A percentile compares a stretch with the other conserved stretches of the same genome.
Evolutionary conservation across 2,113 vertebrate species (phyloP).

Genomic region (Beaufortia kweichowensis): DNA sequence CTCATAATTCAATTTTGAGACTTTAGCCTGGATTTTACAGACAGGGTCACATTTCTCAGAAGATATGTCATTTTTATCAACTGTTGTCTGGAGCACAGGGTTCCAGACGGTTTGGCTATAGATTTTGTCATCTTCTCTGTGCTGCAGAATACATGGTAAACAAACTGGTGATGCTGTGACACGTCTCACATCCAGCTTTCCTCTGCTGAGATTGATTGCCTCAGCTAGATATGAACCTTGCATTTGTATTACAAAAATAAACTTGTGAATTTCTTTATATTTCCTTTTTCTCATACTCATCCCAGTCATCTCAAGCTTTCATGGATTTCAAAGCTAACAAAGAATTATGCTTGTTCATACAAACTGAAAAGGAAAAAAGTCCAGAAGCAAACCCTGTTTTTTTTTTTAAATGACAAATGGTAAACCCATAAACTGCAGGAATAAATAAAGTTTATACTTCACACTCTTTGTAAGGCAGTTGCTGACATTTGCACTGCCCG

Average conservation of each 20-base stretch:
- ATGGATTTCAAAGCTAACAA: conserved; percentile 69
- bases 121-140: conserved; percentile 64
- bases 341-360: conserved; percentile 64
- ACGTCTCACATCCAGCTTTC: conserved; percentile 71
- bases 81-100: conserved; percentile 58
- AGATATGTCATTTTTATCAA: conserved; percentile 51
- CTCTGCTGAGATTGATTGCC: conserved; percentile 73
- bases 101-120: conserved; percentile 63
- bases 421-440: conserved; percentile 69
- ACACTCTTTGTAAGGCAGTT: conserved; percentile 99
- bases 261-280: conserved; percentile 74
- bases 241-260: conserved; percentile 81
- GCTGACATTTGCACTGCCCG: conserved; percentile 99
- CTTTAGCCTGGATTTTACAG: too few species aligned
- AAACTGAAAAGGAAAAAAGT: conserved; percentile 53
- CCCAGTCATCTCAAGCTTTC: conserved; percentile 47
- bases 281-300: conserved; percentile 56
- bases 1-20: too few species aligned
- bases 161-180: conserved; percentile 66
- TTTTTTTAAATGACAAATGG: conserved; percentile 78
- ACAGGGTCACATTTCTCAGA: conserved; percentile 57
- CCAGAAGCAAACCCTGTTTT: conserved; percentile 79
- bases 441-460: conserved; percentile 93
- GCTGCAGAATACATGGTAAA: conserved; percentile 68
- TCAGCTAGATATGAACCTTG: conserved; percentile 75